Base-by-base conservation (phyloP, 1,140 invertebrate species). In the Ctenoplectra terminalis region DNA sequence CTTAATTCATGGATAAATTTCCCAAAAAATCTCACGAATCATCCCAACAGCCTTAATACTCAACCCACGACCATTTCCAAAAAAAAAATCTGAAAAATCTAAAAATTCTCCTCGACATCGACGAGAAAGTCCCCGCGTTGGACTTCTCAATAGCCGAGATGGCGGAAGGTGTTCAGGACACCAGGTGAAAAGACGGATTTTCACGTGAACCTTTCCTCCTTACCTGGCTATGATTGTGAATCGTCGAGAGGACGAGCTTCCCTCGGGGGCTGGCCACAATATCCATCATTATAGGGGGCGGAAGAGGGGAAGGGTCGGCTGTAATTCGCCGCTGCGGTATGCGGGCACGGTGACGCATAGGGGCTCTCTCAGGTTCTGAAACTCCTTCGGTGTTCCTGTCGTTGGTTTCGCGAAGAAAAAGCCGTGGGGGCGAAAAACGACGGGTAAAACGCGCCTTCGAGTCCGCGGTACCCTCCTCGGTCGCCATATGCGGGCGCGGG, bases 241-340 rank as follows among this genome's bases (percentile, higher is more conserved):
- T 40, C 48, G 67, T 34, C 26, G 70, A 31, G 37, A 64, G 66
- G 63, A 26, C 52, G 46, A 54, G 78, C 37, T 71, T n/a, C 52
- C 58, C 58, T 86, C 46, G 54, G 50, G 56, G 67, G n/a, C 46
- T 79, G 56, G n/a, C 70, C 81, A 71, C 56, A 83, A 83, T 87
- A 83, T 86, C 50, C 34, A 76, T 83, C 75, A 74, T 73, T 46
- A 79, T 72, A 66, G 23, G 63, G 52, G 11, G 31, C 37, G 34
- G 50, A 7, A 23, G 54, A 71, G 34, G 34, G 26, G 31, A 60
- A 52, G 34, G 73, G 56, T 46, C 34, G 71, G 67, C 58, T 83
- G 43, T 80, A 80, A 83, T 80, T 83, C 81, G 81, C 69, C 67
- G 81, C 34, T 48, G 37, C 77, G 77, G 81, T 71, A 82, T 83